phyloP scores from a whole-genome alignment of 2,113 vertebrate species.

The Jacana jacana region DNA sequence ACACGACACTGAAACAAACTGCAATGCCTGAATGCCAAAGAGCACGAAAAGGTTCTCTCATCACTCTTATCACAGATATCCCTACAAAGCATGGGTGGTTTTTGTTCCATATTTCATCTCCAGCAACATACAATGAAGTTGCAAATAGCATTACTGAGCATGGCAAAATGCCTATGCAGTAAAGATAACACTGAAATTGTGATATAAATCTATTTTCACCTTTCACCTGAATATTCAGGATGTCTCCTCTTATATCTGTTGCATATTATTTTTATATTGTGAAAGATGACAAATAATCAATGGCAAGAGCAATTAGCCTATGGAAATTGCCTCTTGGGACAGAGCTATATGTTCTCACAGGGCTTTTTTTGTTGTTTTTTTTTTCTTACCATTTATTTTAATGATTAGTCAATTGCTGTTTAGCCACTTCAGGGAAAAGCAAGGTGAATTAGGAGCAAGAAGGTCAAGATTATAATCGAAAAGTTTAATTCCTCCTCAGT shows the following conservation, averaged over 20 bases:
- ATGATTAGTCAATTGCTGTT: background rate
- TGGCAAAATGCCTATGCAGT: background rate
- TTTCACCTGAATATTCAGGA: background rate
- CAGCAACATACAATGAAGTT: background rate
- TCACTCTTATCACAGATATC: background rate
- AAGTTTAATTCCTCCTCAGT: background rate
- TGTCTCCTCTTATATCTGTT: background rate
- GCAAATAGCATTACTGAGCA: background rate
- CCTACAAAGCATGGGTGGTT: accelerated
- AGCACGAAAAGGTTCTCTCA: background rate
- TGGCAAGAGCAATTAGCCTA: background rate
- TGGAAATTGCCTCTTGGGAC: background rate
- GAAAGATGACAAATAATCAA: background rate
- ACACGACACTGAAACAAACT: background rate
- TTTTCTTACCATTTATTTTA: background rate
- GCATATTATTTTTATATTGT: background rate
- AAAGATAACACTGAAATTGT: background rate
- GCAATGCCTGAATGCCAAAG: background rate
- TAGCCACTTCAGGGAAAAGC: background rate
- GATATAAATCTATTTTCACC: background rate
- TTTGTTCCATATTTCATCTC: background rate
- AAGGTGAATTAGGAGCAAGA: slow-evolving; percentile 5
- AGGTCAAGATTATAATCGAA: slow-evolving; percentile 2
- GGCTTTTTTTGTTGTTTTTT: no score
- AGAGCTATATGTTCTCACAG: background rate